Percentiles rank a stretch among this genome's conserved stretches.
These are phyloP conservation scores for Fukomys damarensis DNA, from an alignment of 2,113 vertebrate species.

Conservation along the genomic window DNA sequence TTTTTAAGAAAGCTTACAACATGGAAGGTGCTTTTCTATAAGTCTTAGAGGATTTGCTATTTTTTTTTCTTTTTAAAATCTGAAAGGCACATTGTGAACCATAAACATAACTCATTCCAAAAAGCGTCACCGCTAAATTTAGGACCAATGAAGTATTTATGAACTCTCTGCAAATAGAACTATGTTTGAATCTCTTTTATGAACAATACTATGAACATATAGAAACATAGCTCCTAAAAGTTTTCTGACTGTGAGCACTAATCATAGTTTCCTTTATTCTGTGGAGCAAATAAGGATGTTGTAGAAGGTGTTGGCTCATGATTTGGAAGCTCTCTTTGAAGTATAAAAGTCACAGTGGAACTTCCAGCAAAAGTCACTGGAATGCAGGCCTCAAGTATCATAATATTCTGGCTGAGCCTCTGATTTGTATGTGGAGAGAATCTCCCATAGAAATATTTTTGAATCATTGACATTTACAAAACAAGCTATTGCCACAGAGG, in stretches of 20 bases:
- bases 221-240: not conserved
- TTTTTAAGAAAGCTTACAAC: not conserved
- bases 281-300: not conserved
- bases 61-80: not conserved
- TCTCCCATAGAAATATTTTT: not conserved
- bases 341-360: not conserved
- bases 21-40: constrained; percentile 18
- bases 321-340: not conserved
- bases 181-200: not conserved
- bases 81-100: constrained; percentile 59
- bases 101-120: constrained; percentile 45
- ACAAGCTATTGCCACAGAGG: not conserved
- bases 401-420: not conserved
- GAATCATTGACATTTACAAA: constrained; percentile 64
- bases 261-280: not conserved
- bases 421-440: constrained; percentile 10
- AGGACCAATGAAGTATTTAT: not conserved
- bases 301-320: not conserved
- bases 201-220: constrained; percentile 4
- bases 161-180: not conserved
- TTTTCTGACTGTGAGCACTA: not conserved
- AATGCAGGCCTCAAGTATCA: not conserved
- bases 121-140: constrained; percentile 51
- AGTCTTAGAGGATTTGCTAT: constrained; percentile 45
- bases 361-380: not conserved